Evolutionary conservation across 92 coral and sea anemone species (phyloP).

Genomic region (Epizoanthus scotinus): DNA sequence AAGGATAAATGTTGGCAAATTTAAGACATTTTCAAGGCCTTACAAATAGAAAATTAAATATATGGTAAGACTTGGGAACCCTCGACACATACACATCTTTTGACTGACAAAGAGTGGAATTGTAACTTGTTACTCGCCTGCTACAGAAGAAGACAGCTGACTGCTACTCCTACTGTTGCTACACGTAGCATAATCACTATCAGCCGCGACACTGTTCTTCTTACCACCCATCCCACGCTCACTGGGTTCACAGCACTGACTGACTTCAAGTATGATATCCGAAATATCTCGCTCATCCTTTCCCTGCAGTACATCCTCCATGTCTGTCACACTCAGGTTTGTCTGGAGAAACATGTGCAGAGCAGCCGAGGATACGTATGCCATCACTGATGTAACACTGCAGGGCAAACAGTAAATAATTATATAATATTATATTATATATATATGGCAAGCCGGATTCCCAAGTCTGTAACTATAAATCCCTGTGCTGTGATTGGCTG

Average conservation of each 20-base stretch:
- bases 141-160: slow-evolving; percentile 12
- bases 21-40: too few species aligned
- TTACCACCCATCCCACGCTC: neutral
- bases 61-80: too few species aligned
- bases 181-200: slow-evolving; percentile 23
- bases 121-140: neutral
- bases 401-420: neutral
- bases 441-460: too few species aligned
- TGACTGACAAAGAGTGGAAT: too few species aligned
- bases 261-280: slow-evolving; percentile 56
- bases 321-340: slow-evolving; percentile 59
- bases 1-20: too few species aligned
- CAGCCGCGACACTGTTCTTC: neutral
- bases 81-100: too few species aligned
- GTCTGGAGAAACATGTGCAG: slow-evolving; percentile 86
- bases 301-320: slow-evolving; percentile 64
- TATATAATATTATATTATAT: too few species aligned
- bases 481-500: too few species aligned
- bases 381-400: slow-evolving; percentile 59
- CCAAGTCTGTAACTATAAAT: too few species aligned
- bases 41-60: too few species aligned
- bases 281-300: slow-evolving; percentile 57
- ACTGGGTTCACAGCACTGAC: neutral
- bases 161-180: slow-evolving; percentile 28
- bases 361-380: slow-evolving; percentile 67